A percentile compares a stretch with the other conserved stretches of the same genome.
phyloP scores from a whole-genome alignment of 1,140 invertebrate species.

The Ruditapes philippinarum region DNA sequence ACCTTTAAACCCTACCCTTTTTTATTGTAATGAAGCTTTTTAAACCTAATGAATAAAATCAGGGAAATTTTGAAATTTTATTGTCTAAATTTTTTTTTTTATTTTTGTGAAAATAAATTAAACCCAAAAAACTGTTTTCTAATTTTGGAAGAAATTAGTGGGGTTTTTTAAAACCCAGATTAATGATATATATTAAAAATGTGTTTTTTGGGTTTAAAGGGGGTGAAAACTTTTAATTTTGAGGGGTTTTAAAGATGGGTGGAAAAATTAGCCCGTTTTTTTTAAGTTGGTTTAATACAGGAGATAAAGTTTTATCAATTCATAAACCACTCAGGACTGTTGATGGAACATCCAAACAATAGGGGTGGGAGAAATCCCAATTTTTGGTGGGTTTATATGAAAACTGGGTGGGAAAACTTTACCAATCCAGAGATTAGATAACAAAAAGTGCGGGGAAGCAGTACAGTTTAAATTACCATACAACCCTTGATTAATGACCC shows the following conservation, averaged over 20 bases:
- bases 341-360: background rate
- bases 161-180: background rate
- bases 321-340: background rate
- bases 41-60: background rate
- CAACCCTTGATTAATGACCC: constrained; percentile 9
- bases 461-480: background rate
- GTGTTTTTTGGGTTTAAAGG: no score
- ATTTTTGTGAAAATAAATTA: no score
- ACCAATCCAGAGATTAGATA: constrained; percentile 15
- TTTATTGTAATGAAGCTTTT: background rate
- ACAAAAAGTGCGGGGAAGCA: background rate
- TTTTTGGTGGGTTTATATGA: background rate
- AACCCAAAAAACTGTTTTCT: no score
- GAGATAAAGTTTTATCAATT: background rate
- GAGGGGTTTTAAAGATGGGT: no score
- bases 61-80: background rate
- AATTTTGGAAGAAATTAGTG: background rate
- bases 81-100: constrained; percentile 21
- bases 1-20: constrained; percentile 2
- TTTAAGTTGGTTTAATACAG: background rate
- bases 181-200: no score
- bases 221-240: no score
- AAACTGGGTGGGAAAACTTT: background rate
- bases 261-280: no score
- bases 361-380: background rate